phyloP scores from a whole-genome alignment of 2,113 vertebrate species.

The Epinephelus lanceolatus region DNA sequence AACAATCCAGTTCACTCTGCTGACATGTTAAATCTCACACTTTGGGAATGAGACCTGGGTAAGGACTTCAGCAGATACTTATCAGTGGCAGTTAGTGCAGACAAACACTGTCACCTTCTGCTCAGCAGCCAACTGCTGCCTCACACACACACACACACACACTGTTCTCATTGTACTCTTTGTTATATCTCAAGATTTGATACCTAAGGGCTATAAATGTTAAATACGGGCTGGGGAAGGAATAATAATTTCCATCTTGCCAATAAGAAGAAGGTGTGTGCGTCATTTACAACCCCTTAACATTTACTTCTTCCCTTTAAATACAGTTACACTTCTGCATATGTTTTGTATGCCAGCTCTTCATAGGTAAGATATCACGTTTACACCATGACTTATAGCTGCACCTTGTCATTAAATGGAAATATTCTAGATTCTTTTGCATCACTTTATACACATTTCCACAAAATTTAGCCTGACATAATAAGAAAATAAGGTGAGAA shows the following conservation, averaged over 20 bases:
- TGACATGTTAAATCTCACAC: conserved; percentile 82
- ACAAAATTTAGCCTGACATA: no score
- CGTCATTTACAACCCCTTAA: no score
- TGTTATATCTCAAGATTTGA: conserved; percentile 6
- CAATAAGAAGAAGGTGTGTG: not conserved
- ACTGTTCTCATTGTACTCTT: conserved; percentile 21
- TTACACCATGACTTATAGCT: no score
- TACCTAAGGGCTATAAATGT: not conserved
- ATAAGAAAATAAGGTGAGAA: no score
- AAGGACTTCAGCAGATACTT: conserved; percentile 83
- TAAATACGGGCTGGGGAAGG: not conserved
- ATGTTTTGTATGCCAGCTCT: no score
- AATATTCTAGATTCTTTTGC: no score
- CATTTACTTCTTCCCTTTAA: no score
- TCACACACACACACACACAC: conserved; percentile 17
- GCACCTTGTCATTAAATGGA: no score
- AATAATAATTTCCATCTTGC: not conserved
- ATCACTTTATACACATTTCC: no score
- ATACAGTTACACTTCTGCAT: no score
- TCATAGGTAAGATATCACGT: no score
- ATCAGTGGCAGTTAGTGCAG: conserved; percentile 78
- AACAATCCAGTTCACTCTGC: conserved; percentile 73
- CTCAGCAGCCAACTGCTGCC: conserved; percentile 51
- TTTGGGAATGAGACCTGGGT: conserved; percentile 67
- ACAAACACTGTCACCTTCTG: conserved; percentile 74